Conservation (phyloP, 2,888 invertebrate genomes). For the Pomacea canaliculata region DNA sequence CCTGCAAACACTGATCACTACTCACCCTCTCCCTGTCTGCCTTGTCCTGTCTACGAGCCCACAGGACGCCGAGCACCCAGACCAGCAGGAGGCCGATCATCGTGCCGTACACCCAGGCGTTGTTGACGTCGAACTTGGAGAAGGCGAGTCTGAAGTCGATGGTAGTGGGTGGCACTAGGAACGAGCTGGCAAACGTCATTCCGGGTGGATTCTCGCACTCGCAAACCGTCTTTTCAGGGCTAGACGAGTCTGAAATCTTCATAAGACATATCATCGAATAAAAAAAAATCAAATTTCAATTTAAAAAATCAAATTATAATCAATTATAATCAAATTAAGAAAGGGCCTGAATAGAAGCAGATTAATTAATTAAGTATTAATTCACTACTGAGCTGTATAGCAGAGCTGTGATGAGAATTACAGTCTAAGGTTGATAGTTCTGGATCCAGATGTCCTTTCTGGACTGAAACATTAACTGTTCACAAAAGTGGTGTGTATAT, state of each 20-base stretch:
- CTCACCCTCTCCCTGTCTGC: slow-evolving; percentile 12
- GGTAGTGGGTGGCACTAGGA: slow-evolving; percentile 22
- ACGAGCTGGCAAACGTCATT: slow-evolving; percentile 12
- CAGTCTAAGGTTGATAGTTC: too few species aligned
- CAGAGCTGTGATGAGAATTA: too few species aligned
- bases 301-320: too few species aligned
- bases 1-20: slow-evolving; percentile 39
- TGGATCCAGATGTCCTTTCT: too few species aligned
- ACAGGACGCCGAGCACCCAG: slow-evolving; percentile 9
- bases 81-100: slow-evolving; percentile 2
- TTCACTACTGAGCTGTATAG: too few species aligned
- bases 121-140: slow-evolving; percentile 19
- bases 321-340: too few species aligned
- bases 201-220: slow-evolving; percentile 37
- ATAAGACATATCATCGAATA: background rate
- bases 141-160: slow-evolving; percentile 15
- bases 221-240: slow-evolving; percentile 47
- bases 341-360: too few species aligned
- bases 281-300: too few species aligned
- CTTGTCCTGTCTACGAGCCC: slow-evolving; percentile 11
- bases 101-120: slow-evolving; percentile 23
- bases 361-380: too few species aligned
- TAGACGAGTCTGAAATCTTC: slow-evolving; percentile 13
- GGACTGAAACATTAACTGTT: too few species aligned
- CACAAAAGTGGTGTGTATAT: too few species aligned